These are phyloP conservation scores for Danaus plexippus DNA, from an alignment of 1,140 invertebrate species.

Conservation along the genomic window DNA sequence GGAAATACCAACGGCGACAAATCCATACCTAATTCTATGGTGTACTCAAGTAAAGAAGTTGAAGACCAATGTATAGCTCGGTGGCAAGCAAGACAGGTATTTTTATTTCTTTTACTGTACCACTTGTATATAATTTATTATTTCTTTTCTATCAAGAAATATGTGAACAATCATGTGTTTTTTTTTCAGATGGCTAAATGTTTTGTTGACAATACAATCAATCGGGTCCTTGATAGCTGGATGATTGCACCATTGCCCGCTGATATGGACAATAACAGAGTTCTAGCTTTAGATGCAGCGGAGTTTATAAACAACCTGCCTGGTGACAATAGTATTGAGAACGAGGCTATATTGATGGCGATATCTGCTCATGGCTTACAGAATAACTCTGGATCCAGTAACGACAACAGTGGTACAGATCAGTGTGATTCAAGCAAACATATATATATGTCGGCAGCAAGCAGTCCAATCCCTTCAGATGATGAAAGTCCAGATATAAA, in stretches of 20 bases:
- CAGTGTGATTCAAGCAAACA: slow-evolving; percentile 26
- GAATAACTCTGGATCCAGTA: slow-evolving; percentile 45
- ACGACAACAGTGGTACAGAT: slow-evolving; percentile 21
- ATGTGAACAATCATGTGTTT: background rate
- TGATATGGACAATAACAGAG: slow-evolving; percentile 45
- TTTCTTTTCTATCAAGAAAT: no score
- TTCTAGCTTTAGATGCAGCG: slow-evolving; percentile 64
- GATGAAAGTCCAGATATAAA: slow-evolving; percentile 26
- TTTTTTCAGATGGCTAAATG: slow-evolving; percentile 74
- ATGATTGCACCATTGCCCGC: slow-evolving; percentile 64
- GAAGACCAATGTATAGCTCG: slow-evolving; percentile 72
- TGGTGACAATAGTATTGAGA: slow-evolving; percentile 73
- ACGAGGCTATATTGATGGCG: slow-evolving; percentile 78
- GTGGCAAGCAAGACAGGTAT: slow-evolving; percentile 80
- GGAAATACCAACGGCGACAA: slow-evolving; percentile 24
- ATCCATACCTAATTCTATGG: slow-evolving; percentile 31
- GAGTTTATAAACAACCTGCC: slow-evolving; percentile 71
- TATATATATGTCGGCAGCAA: slow-evolving; percentile 31
- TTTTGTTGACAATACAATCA: slow-evolving; percentile 81
- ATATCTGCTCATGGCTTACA: slow-evolving; percentile 76
- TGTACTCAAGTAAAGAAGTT: slow-evolving; percentile 34
- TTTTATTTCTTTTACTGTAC: background rate
- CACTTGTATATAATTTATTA: no score
- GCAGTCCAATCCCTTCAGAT: slow-evolving; percentile 40
- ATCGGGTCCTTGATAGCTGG: slow-evolving; percentile 77